These are phyloP conservation scores for Nyctereutes procyonoides DNA, from an alignment of 2,113 vertebrate genomes.

Conservation along the genomic window DNA sequence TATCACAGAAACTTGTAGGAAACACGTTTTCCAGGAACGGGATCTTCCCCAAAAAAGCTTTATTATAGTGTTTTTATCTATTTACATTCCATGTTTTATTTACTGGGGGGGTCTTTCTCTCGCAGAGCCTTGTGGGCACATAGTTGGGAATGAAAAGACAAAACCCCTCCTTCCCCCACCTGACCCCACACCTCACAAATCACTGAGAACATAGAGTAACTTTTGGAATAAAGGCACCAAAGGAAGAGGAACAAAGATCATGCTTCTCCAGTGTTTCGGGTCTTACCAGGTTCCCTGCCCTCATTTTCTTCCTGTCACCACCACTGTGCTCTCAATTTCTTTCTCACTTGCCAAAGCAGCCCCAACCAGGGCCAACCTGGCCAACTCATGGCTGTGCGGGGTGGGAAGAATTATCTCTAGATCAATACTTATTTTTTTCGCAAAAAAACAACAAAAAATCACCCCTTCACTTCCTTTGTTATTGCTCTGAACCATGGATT, in stretches of 20 bases:
- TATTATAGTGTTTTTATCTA: neutral
- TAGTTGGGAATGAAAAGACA: neutral
- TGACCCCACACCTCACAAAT: neutral
- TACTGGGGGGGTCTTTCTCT: neutral
- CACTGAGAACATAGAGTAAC: neutral
- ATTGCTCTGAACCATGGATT: neutral
- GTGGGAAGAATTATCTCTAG: neutral
- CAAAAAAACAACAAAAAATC: neutral
- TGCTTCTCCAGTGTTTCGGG: neutral
- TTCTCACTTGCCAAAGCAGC: neutral
- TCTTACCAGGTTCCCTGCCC: neutral
- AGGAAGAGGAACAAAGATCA: neutral
- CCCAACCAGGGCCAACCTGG: too few species aligned
- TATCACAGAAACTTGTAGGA: constrained; percentile 17
- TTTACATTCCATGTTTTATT: neutral
- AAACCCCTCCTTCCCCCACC: rapidly evolving
- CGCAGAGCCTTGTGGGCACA: neutral
- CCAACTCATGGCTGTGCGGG: neutral
- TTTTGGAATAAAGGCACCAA: neutral
- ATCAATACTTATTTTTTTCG: neutral
- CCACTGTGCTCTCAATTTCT: neutral
- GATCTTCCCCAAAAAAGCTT: neutral
- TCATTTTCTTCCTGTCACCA: neutral
- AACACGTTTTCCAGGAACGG: constrained; percentile 20
- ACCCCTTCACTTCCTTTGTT: neutral